A percentile compares a stretch with the other conserved stretches of the same genome.
Evolutionary conservation across 2,113 vertebrate genomes (phyloP).

Genomic region (Salvelinus namaycush): DNA sequence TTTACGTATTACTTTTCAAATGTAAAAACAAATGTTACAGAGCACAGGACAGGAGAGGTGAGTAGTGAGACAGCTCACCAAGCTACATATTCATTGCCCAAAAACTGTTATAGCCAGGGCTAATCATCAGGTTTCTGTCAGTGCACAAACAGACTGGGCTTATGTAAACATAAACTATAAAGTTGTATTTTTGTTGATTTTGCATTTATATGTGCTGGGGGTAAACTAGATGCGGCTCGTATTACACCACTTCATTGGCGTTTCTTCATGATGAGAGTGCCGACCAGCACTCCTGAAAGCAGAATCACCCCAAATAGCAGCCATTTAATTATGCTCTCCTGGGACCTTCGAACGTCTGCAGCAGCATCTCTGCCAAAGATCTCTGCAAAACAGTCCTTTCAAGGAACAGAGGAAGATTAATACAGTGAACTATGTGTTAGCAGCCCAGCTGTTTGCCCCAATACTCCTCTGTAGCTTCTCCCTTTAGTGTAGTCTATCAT

Average conservation of each 20-base stretch:
- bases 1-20: not conserved
- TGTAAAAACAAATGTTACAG: conserved; percentile 15
- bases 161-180: conserved; percentile 64
- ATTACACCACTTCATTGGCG: conserved; percentile 21
- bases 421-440: not conserved
- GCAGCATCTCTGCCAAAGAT: conserved; percentile 55
- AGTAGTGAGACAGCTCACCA: conserved; percentile 41
- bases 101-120: conserved; percentile 31
- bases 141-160: conserved; percentile 56
- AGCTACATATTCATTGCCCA: conserved; percentile 48
- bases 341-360: conserved; percentile 37
- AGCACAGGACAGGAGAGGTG: conserved; percentile 34
- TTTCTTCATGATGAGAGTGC: conserved; percentile 50
- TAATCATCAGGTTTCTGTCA: conserved; percentile 25
- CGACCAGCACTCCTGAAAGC: conserved; percentile 51
- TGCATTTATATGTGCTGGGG: conserved; percentile 22
- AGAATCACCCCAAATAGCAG: conserved; percentile 42
- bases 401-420: not conserved
- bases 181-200: conserved; percentile 29
- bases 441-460: not conserved
- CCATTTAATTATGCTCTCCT: conserved; percentile 45
- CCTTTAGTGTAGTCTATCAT: too few relatives aligned
- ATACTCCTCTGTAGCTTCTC: too few relatives aligned
- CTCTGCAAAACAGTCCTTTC: conserved; percentile 60
- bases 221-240: conserved; percentile 1